phyloP scores from a whole-genome alignment of 2,113 vertebrate genomes.

The Platysternon megacephalum region DNA sequence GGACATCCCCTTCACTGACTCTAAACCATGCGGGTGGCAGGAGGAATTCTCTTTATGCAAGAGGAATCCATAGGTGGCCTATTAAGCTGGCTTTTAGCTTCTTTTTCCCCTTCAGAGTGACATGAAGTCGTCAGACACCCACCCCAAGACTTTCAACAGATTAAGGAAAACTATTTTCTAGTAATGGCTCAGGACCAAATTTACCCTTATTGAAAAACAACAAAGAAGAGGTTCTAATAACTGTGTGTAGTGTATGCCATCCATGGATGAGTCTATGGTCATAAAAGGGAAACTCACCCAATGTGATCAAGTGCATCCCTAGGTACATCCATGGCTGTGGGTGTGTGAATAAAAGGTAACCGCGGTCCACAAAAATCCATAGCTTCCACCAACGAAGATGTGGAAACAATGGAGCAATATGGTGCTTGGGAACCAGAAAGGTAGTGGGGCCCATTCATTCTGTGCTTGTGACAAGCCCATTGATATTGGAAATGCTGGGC shows the following conservation, averaged over 20 bases:
- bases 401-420: background rate
- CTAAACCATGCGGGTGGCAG: background rate
- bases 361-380: fast-evolving
- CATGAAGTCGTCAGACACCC: background rate
- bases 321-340: background rate
- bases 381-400: fast-evolving
- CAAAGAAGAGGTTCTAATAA: background rate
- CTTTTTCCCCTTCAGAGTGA: background rate
- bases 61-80: background rate
- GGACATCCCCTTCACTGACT: background rate
- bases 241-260: background rate
- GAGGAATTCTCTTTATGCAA: background rate
- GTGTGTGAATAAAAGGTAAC: background rate
- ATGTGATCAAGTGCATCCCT: background rate
- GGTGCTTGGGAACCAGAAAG: background rate
- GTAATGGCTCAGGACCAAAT: background rate
- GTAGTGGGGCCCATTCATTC: fast-evolving
- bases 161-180: background rate
- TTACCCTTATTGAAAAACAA: background rate
- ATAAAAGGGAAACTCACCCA: background rate
- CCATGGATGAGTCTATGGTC: background rate
- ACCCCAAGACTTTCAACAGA: background rate
- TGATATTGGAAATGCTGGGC: fast-evolving
- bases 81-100: background rate
- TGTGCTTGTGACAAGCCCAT: fast-evolving